A percentile compares a stretch with the other conserved stretches of the same genome.
Conservation (phyloP, 2,797 vertebrate genomes). For the Gorsachius magnificus region DNA sequence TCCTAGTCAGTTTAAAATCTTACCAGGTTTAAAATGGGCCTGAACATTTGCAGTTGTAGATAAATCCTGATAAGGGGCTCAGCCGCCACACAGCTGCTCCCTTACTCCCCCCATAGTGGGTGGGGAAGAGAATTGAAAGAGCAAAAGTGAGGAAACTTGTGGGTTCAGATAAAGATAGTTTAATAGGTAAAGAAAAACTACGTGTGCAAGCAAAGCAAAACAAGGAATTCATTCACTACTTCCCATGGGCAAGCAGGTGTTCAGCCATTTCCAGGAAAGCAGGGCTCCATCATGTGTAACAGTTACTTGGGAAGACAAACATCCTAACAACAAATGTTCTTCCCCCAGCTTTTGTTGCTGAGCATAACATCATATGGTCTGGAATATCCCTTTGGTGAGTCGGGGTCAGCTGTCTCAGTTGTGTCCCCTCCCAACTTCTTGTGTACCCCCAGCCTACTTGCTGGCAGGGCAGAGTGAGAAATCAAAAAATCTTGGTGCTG, state of each 20-base stretch:
- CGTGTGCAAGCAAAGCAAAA: neutral
- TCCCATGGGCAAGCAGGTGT: neutral
- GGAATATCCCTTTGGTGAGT: neutral
- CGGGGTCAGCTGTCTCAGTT: neutral
- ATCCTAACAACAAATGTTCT: neutral
- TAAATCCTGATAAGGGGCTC: neutral
- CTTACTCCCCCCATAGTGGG: neutral
- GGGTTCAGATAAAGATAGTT: neutral
- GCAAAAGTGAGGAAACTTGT: neutral
- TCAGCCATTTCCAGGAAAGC: neutral
- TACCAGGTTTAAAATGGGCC: neutral
- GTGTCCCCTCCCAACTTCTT: neutral
- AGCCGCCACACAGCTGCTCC: neutral
- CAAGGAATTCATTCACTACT: neutral
- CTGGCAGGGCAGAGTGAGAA: neutral
- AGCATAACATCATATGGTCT: neutral
- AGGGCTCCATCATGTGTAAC: fast-evolving
- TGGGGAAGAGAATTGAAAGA: neutral
- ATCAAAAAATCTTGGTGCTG: neutral
- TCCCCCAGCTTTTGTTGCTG: neutral
- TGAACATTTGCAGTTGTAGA: neutral
- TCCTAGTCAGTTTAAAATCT: neutral
- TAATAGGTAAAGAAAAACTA: neutral
- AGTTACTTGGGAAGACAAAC: neutral
- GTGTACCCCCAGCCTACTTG: fast-evolving